Evolutionary conservation across 2,113 vertebrate species (phyloP), one percentile per base, ranked within the genome.

Genomic region (Dunckerocampus dactyliophorus): DNA sequence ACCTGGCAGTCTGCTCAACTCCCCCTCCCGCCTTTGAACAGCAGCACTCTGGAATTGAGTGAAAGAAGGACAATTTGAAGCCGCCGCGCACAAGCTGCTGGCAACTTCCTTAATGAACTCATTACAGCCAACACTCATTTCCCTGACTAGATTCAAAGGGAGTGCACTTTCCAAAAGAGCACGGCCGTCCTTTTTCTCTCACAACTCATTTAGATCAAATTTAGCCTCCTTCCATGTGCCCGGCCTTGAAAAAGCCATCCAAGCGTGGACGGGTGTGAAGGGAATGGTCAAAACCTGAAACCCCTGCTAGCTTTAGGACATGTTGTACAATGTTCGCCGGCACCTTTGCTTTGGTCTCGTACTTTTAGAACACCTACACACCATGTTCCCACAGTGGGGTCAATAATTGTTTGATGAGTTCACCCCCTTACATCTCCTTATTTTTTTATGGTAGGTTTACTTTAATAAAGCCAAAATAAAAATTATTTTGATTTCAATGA

Each of bases 71-170:
- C 72, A 72, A 75, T 80, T 80, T 72, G 24, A 78, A 59, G 21
- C 49, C 68, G 65, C 65, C 69, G 67, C 8, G 12, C 0, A 10
- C 68, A 39, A 43, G 67, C 77, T 73, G 75, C 72, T 79, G 77
- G 80, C 71, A 76, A 75, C 63, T 60, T 65, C 59, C 63, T 69
- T 84, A 83, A 84, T 83, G 82, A 81, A 76, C 60, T 73, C 64
- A 83, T 82, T 85, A 81, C 69, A 84, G 69, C 72, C 76, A 75
- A 71, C 61, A 53, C 66, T 76, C 68, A 67, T 82, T 82, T 82
- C 65, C 71, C 50, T 62, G 54, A 75, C 67, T 79, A 67, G 64
- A 80, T 77, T 80, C 66, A 79, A 65, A 82, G 66, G 72, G 75
- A 73, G 17, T 24, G 19, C 53, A 60, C 53, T 72, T 70, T 73